These are phyloP conservation scores for Pipistrellus kuhlii DNA, from an alignment of 2,797 vertebrate species.

Conservation along the genomic window DNA sequence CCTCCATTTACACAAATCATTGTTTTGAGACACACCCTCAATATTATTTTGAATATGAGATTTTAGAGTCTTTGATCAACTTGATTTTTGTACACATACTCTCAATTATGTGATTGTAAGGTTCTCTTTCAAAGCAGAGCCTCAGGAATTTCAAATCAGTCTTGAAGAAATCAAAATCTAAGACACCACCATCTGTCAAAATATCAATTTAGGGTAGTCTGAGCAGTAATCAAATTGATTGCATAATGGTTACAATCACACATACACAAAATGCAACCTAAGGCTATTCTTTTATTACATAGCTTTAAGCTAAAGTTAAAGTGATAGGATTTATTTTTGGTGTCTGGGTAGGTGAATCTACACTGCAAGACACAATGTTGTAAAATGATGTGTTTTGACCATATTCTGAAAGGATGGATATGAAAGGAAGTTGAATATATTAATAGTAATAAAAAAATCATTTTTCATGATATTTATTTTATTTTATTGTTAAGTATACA, in stretches of 20 bases:
- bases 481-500: neutral
- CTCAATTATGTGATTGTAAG: conserved; percentile 4
- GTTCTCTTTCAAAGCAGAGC: neutral
- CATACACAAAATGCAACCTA: neutral
- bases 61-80: neutral
- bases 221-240: neutral
- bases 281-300: neutral
- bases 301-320: neutral
- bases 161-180: conserved; percentile 41
- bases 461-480: neutral
- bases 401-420: neutral
- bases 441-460: neutral
- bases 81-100: conserved; percentile 13
- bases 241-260: neutral
- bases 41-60: neutral
- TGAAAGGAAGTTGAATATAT: neutral
- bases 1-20: conserved; percentile 12
- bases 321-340: neutral
- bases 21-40: neutral
- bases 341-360: neutral
- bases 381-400: neutral
- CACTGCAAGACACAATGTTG: neutral
- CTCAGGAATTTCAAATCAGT: neutral
- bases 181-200: neutral
- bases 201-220: neutral